Evolutionary conservation across 2,888 invertebrate genomes (phyloP).

Genomic region (Ceriagrion tenellum): DNA sequence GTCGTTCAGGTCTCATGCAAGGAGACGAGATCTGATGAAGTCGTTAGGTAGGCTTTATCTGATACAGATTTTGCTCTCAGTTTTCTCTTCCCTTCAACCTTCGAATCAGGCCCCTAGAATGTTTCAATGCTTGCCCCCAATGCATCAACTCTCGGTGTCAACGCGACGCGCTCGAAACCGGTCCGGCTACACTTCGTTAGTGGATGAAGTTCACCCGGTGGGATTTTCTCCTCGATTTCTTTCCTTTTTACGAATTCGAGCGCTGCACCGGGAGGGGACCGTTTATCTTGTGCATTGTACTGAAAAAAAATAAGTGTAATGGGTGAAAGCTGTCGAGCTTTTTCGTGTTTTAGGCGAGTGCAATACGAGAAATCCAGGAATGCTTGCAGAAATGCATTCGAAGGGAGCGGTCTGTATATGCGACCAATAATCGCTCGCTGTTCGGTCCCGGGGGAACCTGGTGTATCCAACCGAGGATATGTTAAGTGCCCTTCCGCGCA

Average conservation of each 20-base stretch:
- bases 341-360: background rate
- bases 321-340: background rate
- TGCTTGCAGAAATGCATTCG: background rate
- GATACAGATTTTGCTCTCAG: background rate
- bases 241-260: background rate
- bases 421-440: too few relatives aligned
- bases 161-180: background rate
- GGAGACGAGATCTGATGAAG: background rate
- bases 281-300: slow-evolving; percentile 1
- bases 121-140: background rate
- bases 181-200: background rate
- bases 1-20: background rate
- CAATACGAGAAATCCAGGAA: background rate
- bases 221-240: background rate
- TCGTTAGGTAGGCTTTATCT: background rate
- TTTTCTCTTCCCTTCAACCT: background rate
- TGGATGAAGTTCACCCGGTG: background rate
- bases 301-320: background rate
- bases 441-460: background rate
- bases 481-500: too few relatives aligned
- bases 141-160: background rate
- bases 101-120: background rate
- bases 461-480: background rate
- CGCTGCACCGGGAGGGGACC: background rate
- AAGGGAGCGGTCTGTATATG: background rate